Conservation (phyloP, 2,797 vertebrate species). For the Aphelocoma californica region DNA sequence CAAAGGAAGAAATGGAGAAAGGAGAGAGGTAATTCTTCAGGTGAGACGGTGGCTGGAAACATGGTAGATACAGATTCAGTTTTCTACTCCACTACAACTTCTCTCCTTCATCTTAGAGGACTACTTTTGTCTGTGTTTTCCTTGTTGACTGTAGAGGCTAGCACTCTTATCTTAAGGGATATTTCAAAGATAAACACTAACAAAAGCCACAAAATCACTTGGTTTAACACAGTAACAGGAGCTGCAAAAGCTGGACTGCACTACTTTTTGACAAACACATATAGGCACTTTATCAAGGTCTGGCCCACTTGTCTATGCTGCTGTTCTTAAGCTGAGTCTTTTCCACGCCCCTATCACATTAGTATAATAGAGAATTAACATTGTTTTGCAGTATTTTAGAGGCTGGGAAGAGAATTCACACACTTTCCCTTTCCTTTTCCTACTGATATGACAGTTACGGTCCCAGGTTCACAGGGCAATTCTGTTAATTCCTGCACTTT, state of each 20-base stretch:
- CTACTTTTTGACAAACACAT: background rate
- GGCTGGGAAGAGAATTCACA: slow-evolving; percentile 16
- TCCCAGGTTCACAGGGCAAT: background rate
- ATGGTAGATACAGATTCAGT: background rate
- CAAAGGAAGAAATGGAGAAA: background rate
- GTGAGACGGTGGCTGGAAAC: background rate
- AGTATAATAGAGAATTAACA: background rate
- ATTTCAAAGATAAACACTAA: background rate
- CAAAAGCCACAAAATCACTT: rapidly evolving
- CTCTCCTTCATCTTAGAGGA: background rate
- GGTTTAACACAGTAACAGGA: background rate
- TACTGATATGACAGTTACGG: background rate
- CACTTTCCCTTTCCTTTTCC: slow-evolving; percentile 28
- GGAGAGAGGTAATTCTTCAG: background rate
- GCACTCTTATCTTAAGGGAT: background rate
- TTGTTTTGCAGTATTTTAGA: slow-evolving; percentile 18
- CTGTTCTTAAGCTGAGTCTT: background rate
- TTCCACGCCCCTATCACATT: background rate
- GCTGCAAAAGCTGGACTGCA: background rate
- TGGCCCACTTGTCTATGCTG: background rate
- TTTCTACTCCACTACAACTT: background rate
- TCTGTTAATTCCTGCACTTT: background rate
- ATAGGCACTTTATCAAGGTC: background rate
- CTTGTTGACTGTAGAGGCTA: background rate
- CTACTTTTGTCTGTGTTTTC: background rate